Evolutionary conservation across 92 coral and sea anemone genomes (phyloP), one percentile per base, ranked within the genome.

Genomic region (Porites divaricata): DNA sequence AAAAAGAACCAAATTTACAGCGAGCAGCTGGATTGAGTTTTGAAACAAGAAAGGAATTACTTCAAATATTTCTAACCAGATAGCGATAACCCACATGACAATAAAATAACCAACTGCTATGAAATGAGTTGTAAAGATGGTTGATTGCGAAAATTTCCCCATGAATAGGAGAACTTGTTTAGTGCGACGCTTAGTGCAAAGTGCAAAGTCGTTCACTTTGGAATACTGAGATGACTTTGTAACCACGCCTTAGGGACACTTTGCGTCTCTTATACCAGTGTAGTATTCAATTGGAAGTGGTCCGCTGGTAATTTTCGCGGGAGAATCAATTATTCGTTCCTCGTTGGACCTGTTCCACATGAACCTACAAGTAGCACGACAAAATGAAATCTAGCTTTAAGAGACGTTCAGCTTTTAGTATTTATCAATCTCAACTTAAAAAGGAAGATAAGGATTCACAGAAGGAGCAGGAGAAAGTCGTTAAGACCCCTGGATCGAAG

Each of bases 371-470:
- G 45, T 54, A 54, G 16, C 17, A 54, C 59, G 15, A 49, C 8
- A 58, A 57, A 75, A 89, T 89, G 92, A 71, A 86, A 56, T 48
- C 80, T 9, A 83, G 77, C 13, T 14, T 24, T 59, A 51, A 28
- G 71, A 77, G 94, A 73, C 91, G 92, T 88, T 94, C 95, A 16
- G 98, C 98, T 61, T 94, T 84, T 76, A 80, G 90, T 70, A 92
- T 94, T 25, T 94, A 92, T 62, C 92, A 67, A 48, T 64, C 75
- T 57, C 88, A 84, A 54, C 66, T 13, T 28, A 28, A 28, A 67
- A 75, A 23, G 58, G 89, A 81, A 41, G 68, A 64, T 63, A 87
- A 83, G 25, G 20, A 71, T 17, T 76, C 53, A 9, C 69, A 51
- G 62, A 78, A 76, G 59, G 86, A 76, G 23, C 85, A 80, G 24